phyloP scores from a whole-genome alignment of 2,888 invertebrate genomes.

The Pharmacophagus antenor region DNA sequence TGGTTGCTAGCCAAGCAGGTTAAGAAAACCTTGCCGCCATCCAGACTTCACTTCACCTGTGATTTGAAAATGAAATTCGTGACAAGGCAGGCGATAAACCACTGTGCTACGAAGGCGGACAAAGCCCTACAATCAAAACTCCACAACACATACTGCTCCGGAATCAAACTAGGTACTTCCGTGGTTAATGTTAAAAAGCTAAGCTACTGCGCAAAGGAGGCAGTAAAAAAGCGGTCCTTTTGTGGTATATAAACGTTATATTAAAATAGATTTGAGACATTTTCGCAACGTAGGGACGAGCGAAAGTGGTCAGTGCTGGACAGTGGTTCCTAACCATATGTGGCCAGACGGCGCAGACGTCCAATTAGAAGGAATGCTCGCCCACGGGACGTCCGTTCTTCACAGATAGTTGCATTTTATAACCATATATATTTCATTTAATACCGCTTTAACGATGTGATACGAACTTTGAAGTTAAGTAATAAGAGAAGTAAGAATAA shows the following conservation, averaged over 20 bases:
- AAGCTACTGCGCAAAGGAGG: too few relatives aligned
- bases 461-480: conserved; percentile 4
- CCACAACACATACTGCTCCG: too few relatives aligned
- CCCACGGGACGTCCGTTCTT: conserved; percentile 48
- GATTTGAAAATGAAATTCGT: too few relatives aligned
- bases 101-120: too few relatives aligned
- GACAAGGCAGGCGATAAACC: too few relatives aligned
- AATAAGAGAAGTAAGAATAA: background rate
- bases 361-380: conserved; percentile 77
- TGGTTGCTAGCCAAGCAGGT: too few relatives aligned
- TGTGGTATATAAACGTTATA: conserved; percentile 16
- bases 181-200: too few relatives aligned
- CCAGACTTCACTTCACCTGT: too few relatives aligned
- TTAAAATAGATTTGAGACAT: conserved; percentile 16
- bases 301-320: conserved; percentile 65
- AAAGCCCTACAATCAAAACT: too few relatives aligned
- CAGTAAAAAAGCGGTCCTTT: too few relatives aligned
- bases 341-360: conserved; percentile 57
- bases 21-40: too few relatives aligned
- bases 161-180: too few relatives aligned
- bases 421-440: conserved; percentile 13
- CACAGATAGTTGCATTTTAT: conserved; percentile 54
- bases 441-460: conserved; percentile 9
- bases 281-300: conserved; percentile 40
- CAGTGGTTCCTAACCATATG: conserved; percentile 60